phyloP scores from a whole-genome alignment of 2,113 vertebrate genomes.

The Hippocampus barbouri region DNA sequence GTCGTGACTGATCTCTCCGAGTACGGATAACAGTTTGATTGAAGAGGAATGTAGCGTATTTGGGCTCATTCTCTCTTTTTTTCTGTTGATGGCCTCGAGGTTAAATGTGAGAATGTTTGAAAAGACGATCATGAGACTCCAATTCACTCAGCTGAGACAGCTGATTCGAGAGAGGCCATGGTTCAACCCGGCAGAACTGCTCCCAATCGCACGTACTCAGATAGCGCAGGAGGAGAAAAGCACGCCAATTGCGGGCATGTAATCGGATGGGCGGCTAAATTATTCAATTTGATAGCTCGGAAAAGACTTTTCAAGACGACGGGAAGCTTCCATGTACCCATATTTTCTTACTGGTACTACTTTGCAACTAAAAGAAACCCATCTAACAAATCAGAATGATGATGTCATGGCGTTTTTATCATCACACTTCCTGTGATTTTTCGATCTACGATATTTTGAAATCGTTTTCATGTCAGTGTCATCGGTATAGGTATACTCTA shows the following conservation, averaged over 20 bases:
- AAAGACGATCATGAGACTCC: constrained; percentile 51
- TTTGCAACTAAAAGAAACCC: no score
- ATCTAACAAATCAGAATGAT: no score
- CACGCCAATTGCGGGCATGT: background rate
- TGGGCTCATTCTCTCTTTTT: background rate
- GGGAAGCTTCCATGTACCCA: no score
- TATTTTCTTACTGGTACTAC: background rate
- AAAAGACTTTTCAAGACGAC: background rate
- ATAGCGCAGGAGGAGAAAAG: background rate
- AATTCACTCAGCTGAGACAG: constrained; percentile 49
- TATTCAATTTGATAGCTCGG: background rate
- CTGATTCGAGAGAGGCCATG: constrained; percentile 26
- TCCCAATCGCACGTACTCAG: constrained; percentile 18
- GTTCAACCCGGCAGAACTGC: constrained; percentile 7
- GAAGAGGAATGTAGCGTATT: constrained; percentile 9
- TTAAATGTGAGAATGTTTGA: constrained; percentile 44
- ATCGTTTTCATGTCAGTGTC: background rate
- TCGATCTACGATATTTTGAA: no score
- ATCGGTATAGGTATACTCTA: background rate
- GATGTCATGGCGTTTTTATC: no score
- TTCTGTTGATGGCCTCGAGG: constrained; percentile 17
- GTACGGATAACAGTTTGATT: background rate
- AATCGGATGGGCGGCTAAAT: background rate
- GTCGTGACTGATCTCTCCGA: background rate
- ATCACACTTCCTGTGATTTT: no score